A percentile compares a stretch with the other conserved stretches of the same genome.
These are phyloP conservation scores for Cinclus mexicanus DNA, from an alignment of 2,113 vertebrate genomes.

Conservation along the genomic window DNA sequence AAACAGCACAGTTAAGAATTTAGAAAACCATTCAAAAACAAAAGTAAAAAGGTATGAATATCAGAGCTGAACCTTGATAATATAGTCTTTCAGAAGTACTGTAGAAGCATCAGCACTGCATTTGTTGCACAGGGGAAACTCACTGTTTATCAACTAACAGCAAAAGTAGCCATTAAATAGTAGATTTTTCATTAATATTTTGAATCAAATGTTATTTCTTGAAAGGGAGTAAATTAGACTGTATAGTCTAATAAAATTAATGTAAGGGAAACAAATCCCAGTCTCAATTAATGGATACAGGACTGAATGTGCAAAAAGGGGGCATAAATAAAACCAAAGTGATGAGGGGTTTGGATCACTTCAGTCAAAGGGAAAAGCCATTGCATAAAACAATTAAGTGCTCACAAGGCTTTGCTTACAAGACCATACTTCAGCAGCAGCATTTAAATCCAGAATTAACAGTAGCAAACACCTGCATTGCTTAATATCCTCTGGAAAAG, in stretches of 20 bases:
- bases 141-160: not conserved
- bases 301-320: not conserved
- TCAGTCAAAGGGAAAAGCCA: not conserved
- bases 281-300: not conserved
- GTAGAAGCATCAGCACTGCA: fast-evolving
- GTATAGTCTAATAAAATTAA: not conserved
- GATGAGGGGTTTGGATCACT: not conserved
- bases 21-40: not conserved
- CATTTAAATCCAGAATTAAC: not conserved
- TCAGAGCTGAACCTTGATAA: not conserved
- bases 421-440: not conserved
- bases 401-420: not conserved
- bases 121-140: not conserved
- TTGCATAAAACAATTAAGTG: not conserved
- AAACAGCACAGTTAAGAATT: not conserved
- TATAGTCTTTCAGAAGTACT: not conserved
- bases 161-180: not conserved
- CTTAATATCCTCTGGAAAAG: not conserved
- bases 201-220: not conserved
- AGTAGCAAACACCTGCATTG: not conserved
- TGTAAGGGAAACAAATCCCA: not conserved
- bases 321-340: not conserved
- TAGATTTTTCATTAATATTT: not conserved
- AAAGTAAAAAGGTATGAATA: not conserved
- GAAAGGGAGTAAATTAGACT: not conserved